Evolutionary conservation across 2,888 invertebrate species (phyloP).

Genomic region (Loripinus fragilis): DNA sequence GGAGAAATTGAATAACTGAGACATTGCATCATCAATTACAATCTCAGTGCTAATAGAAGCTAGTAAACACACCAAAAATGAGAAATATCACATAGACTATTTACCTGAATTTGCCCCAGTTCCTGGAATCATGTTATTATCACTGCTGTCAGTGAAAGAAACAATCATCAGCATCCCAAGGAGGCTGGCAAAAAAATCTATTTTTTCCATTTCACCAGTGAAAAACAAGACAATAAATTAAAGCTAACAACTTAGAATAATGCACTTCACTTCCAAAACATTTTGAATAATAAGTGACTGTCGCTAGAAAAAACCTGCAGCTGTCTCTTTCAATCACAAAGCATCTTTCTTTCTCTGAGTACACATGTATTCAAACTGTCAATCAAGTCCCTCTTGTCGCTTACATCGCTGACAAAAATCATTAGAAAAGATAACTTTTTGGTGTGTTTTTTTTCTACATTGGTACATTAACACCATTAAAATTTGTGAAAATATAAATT

Average conservation of each 20-base stretch:
- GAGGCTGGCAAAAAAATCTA: not conserved
- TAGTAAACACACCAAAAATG: too few relatives aligned
- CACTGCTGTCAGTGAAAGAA: not conserved
- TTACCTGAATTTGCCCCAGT: not conserved
- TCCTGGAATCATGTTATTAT: not conserved
- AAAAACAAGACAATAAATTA: not conserved
- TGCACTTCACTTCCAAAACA: too few relatives aligned
- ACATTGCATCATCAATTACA: too few relatives aligned
- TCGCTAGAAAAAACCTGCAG: not conserved
- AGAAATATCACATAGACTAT: too few relatives aligned
- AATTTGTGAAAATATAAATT: too few relatives aligned
- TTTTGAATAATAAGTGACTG: too few relatives aligned
- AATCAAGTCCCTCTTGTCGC: not conserved
- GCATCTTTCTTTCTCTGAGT: not conserved
- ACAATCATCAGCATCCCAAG: not conserved
- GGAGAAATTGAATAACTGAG: too few relatives aligned
- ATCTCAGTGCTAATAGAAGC: too few relatives aligned
- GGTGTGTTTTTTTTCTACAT: too few relatives aligned
- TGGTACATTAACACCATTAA: too few relatives aligned
- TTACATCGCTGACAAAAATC: not conserved
- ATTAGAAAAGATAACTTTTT: not conserved
- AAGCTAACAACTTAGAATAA: not conserved
- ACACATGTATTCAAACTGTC: conserved; percentile 5
- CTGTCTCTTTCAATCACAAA: not conserved
- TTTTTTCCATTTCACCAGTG: not conserved